Conservation (phyloP, 2,797 vertebrate species). For the Oryzias dopingdopingensis region DNA sequence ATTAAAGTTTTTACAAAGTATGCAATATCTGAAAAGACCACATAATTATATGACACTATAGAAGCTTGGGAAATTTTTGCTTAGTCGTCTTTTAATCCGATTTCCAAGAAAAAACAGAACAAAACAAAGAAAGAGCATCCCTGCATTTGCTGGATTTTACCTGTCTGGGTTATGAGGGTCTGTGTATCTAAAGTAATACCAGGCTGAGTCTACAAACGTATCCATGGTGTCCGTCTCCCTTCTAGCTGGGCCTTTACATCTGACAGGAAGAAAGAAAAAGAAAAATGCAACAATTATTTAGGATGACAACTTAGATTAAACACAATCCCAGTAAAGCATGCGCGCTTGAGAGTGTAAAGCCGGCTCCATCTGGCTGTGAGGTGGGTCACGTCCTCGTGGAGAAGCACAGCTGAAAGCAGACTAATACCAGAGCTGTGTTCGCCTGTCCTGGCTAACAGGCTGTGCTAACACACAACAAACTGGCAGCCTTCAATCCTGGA, state of each 20-base stretch:
- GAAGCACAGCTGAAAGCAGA: constrained; percentile 50
- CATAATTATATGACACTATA: no score
- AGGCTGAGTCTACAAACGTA: constrained; percentile 95
- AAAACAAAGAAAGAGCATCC: neutral
- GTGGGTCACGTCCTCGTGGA: constrained; percentile 56
- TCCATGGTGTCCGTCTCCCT: constrained; percentile 98
- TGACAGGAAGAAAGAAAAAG: constrained; percentile 52
- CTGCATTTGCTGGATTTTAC: constrained; percentile 62
- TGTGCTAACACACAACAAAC: constrained; percentile 66
- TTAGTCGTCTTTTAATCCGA: no score
- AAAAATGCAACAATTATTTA: constrained; percentile 34
- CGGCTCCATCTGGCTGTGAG: constrained; percentile 59
- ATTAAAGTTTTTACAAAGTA: no score
- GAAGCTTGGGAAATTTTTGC: no score
- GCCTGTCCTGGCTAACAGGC: constrained; percentile 60
- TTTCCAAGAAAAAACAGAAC: neutral
- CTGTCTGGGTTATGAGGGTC: constrained; percentile 86
- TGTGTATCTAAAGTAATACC: constrained; percentile 95
- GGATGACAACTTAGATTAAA: constrained; percentile 37
- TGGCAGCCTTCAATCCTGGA: constrained; percentile 44
- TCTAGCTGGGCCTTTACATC: constrained; percentile 85
- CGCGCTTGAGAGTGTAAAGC: constrained; percentile 24
- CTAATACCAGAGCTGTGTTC: constrained; percentile 55
- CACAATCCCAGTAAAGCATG: constrained; percentile 38
- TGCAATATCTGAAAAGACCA: no score